Evolutionary conservation across 2,888 invertebrate genomes (phyloP).

Genomic region (Eristalinus sepulchralis): DNA sequence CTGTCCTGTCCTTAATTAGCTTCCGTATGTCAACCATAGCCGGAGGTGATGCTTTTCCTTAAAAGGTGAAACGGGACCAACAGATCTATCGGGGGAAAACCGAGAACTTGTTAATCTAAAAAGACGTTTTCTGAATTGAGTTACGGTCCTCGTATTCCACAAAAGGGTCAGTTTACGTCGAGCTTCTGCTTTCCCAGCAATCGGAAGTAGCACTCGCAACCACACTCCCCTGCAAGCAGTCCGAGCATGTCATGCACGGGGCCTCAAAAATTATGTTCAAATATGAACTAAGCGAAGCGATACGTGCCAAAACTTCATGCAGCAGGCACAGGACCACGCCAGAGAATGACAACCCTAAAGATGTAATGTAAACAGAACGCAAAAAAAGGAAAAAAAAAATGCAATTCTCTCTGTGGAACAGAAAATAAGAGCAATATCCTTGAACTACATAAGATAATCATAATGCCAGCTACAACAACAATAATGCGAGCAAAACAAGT

Average conservation of each 20-base stretch:
- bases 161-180: background rate
- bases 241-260: background rate
- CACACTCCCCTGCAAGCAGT: background rate
- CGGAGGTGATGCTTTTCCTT: background rate
- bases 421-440: conserved; percentile 51
- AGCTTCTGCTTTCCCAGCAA: background rate
- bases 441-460: conserved; percentile 63
- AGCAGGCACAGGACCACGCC: background rate
- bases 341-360: background rate
- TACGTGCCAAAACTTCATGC: conserved; percentile 44
- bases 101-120: background rate
- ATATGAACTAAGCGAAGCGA: conserved; percentile 1
- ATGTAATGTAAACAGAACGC: conserved; percentile 1
- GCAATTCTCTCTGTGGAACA: conserved; percentile 37
- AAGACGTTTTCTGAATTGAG: conserved; percentile 5
- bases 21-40: conserved; percentile 15
- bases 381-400: conserved; percentile 21
- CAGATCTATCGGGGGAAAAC: background rate
- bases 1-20: conserved; percentile 22
- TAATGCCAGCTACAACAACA: conserved; percentile 45
- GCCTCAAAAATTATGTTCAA: conserved; percentile 22
- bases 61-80: conserved; percentile 2
- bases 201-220: background rate
- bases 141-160: background rate
- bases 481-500: conserved; percentile 27